These are phyloP conservation scores for Acleris cristana DNA, from an alignment of 2,888 invertebrate species.

Conservation along the genomic window DNA sequence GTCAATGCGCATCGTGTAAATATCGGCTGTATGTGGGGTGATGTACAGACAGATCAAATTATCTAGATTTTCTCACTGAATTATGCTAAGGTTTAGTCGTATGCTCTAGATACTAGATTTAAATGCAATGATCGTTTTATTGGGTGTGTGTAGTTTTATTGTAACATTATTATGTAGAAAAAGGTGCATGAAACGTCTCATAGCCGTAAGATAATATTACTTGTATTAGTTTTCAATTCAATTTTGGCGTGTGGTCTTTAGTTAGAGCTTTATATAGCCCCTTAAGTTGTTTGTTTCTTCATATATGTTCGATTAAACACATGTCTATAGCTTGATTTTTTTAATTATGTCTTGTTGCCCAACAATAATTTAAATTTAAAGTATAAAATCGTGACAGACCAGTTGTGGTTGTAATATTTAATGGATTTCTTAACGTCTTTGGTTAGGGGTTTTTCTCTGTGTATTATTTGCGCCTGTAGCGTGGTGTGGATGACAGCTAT, in stretches of 20 bases:
- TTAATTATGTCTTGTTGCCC: conserved; percentile 2
- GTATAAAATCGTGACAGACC: no score
- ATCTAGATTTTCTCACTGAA: conserved; percentile 50
- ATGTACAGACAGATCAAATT: conserved; percentile 57
- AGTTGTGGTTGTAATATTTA: no score
- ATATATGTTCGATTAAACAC: conserved; percentile 20
- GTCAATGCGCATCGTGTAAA: conserved; percentile 55
- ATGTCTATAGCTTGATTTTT: conserved; percentile 15
- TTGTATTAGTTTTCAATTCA: conserved; percentile 40
- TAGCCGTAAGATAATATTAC: conserved; percentile 48
- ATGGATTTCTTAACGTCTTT: no score
- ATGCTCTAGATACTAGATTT: conserved; percentile 40
- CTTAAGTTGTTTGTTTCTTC: conserved; percentile 8
- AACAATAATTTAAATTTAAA: not conserved
- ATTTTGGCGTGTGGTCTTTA: conserved; percentile 38
- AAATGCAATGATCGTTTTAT: conserved; percentile 33
- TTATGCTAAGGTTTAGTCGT: conserved; percentile 53
- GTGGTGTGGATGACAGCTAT: no score
- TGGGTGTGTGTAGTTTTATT: conserved; percentile 39
- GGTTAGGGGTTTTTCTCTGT: no score
- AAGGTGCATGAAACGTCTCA: conserved; percentile 64
- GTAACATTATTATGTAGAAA: conserved; percentile 44
- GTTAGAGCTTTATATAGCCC: conserved; percentile 8
- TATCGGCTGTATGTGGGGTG: conserved; percentile 42
- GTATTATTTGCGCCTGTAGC: no score